Evolutionary conservation across 2,888 invertebrate species (phyloP).

Genomic region (Endotricha flammealis): DNA sequence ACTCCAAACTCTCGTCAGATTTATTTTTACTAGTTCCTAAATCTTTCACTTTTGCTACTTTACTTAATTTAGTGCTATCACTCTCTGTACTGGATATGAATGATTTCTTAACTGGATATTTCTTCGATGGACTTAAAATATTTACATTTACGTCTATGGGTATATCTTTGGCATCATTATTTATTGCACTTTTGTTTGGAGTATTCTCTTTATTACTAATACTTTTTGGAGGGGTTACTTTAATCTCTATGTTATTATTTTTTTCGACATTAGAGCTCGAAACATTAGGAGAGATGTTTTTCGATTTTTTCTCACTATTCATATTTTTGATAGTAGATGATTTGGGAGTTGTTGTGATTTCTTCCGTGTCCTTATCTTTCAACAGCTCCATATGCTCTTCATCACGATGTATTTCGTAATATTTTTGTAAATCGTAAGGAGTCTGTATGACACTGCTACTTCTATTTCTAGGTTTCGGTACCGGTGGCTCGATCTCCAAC

Average conservation of each 20-base stretch:
- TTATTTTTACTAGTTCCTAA: slow-evolving; percentile 64
- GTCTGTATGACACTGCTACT: slow-evolving; percentile 74
- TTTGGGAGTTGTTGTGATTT: slow-evolving; percentile 31
- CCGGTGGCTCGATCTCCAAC: slow-evolving; percentile 38
- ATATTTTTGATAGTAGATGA: slow-evolving; percentile 48
- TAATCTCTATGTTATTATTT: slow-evolving; percentile 35
- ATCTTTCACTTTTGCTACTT: slow-evolving; percentile 70
- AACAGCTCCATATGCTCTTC: slow-evolving; percentile 64
- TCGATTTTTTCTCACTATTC: slow-evolving; percentile 39
- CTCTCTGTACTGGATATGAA: slow-evolving; percentile 61
- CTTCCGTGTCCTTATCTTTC: slow-evolving; percentile 52
- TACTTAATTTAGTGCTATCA: slow-evolving; percentile 57
- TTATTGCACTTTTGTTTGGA: slow-evolving; percentile 64
- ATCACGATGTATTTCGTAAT: slow-evolving; percentile 69
- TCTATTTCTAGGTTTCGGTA: slow-evolving; percentile 61
- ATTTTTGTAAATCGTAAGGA: slow-evolving; percentile 71
- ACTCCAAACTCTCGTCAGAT: slow-evolving; percentile 66
- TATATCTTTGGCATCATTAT: slow-evolving; percentile 67
- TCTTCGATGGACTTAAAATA: slow-evolving; percentile 69
- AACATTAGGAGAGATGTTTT: slow-evolving; percentile 32
- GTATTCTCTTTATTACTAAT: slow-evolving; percentile 49
- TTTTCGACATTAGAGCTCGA: slow-evolving; percentile 27
- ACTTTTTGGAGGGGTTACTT: slow-evolving; percentile 39
- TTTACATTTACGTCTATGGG: slow-evolving; percentile 57
- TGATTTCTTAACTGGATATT: slow-evolving; percentile 65